phyloP scores from a whole-genome alignment of 2,797 vertebrate genomes.

The Hydrolagus colliei region DNA sequence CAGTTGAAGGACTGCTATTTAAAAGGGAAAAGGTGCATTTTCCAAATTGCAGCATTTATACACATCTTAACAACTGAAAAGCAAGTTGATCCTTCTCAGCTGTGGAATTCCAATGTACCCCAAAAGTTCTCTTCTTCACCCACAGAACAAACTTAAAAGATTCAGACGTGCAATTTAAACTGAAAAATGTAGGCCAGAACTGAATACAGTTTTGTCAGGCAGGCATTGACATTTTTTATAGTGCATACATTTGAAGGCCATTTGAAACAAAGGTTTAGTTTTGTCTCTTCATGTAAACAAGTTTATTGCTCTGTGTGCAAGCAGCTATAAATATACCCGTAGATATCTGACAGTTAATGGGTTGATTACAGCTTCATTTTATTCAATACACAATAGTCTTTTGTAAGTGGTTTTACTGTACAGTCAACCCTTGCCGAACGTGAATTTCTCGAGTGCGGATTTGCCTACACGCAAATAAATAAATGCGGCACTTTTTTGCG shows the following conservation, averaged over 20 bases:
- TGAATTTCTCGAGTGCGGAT: too few species aligned
- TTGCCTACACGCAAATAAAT: too few species aligned
- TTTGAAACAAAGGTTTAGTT: conserved; percentile 2
- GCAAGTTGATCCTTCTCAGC: neutral
- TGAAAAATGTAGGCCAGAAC: neutral
- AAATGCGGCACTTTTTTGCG: too few species aligned
- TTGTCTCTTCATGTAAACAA: conserved; percentile 17
- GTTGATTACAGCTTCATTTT: neutral
- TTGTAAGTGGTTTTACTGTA: neutral
- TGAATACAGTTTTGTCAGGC: neutral
- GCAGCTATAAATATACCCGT: neutral
- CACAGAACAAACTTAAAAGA: neutral
- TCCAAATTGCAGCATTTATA: neutral
- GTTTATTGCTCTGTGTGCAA: neutral
- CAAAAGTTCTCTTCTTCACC: neutral
- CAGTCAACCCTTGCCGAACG: too few species aligned
- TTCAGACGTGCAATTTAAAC: neutral
- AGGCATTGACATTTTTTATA: neutral
- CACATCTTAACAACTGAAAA: too few species aligned
- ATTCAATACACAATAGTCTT: neutral
- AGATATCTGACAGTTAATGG: neutral
- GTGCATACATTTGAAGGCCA: neutral
- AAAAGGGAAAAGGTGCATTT: neutral
- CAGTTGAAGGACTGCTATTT: too few species aligned
- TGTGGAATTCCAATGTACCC: neutral